These are phyloP conservation scores for Agrypnus murinus DNA, from an alignment of 2,888 invertebrate species.

Conservation along the genomic window DNA sequence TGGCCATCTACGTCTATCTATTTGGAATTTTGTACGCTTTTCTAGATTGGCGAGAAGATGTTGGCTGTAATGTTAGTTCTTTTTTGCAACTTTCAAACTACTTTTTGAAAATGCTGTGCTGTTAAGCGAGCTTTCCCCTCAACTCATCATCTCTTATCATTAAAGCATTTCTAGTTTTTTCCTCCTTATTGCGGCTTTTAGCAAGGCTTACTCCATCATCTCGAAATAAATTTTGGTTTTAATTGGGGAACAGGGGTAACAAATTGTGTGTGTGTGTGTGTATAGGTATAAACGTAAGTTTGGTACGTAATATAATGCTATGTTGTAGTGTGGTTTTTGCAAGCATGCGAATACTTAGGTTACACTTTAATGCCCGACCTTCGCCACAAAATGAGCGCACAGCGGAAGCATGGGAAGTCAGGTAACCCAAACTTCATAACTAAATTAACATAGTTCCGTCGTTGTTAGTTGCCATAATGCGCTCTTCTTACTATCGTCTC, in stretches of 20 bases:
- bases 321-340: constrained; percentile 51
- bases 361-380: constrained; percentile 57
- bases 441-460: constrained; percentile 69
- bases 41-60: no score
- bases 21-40: no score
- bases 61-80: no score
- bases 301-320: constrained; percentile 33
- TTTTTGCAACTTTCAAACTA: no score
- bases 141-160: no score
- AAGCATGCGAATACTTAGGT: constrained; percentile 53
- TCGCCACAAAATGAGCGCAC: constrained; percentile 55
- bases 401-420: constrained; percentile 59
- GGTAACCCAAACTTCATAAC: constrained; percentile 65
- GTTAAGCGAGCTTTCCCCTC: no score
- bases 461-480: constrained; percentile 58
- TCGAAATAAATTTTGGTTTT: not conserved
- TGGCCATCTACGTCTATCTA: no score
- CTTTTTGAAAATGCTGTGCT: no score
- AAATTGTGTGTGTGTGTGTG: constrained; percentile 31
- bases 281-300: constrained; percentile 11
- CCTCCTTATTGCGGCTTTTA: no score
- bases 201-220: no score
- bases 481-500: constrained; percentile 47
- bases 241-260: constrained; percentile 4
- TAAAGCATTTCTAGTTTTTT: no score